These are phyloP conservation scores for Istiophorus platypterus DNA, from an alignment of 2,113 vertebrate genomes.

Conservation along the genomic window DNA sequence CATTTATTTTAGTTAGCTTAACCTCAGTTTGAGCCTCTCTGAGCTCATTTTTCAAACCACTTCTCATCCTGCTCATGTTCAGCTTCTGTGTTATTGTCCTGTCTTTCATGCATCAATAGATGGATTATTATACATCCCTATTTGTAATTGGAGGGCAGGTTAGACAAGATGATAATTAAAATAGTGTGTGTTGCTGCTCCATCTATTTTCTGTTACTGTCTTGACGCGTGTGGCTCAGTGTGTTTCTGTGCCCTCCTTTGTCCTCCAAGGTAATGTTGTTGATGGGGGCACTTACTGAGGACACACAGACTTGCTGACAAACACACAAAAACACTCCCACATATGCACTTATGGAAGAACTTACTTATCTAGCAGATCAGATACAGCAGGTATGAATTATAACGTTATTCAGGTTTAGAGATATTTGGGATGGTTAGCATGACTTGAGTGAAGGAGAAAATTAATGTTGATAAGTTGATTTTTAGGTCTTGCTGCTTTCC, in stretches of 20 bases:
- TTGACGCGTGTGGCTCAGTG: conserved; percentile 54
- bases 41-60: conserved; percentile 61
- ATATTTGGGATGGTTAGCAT: conserved; percentile 6
- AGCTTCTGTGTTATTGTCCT: conserved; percentile 73
- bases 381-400: conserved; percentile 30
- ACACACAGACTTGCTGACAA: conserved; percentile 67
- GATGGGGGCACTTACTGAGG: conserved; percentile 75
- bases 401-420: conserved; percentile 17
- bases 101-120: conserved; percentile 82
- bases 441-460: not conserved
- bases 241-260: conserved; percentile 73
- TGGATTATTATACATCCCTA: conserved; percentile 81
- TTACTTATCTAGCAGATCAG: conserved; percentile 32
- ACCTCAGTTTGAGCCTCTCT: conserved; percentile 48
- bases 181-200: conserved; percentile 75
- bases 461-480: not conserved
- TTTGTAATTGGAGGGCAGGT: conserved; percentile 82
- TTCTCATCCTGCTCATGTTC: conserved; percentile 62
- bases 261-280: conserved; percentile 82
- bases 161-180: conserved; percentile 82
- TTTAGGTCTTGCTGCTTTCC: not conserved
- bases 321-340: conserved; percentile 48
- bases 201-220: conserved; percentile 75
- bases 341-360: conserved; percentile 27
- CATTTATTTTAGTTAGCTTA: conserved; percentile 54